phyloP scores from a whole-genome alignment of 2,113 vertebrate species.

The Catharus bicknelli region DNA sequence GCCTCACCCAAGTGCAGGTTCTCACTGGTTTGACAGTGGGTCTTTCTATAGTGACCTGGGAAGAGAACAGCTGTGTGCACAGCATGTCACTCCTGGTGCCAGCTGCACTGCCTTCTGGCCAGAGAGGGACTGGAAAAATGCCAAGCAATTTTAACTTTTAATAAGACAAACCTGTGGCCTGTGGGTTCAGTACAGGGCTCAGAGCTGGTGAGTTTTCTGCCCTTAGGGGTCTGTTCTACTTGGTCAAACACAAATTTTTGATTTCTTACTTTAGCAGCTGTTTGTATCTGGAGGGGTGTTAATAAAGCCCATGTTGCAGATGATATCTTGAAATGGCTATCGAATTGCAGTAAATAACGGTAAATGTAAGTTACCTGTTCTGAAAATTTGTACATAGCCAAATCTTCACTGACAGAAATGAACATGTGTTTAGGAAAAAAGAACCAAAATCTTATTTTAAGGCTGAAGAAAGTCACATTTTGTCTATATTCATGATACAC shows the following conservation, averaged over 20 bases:
- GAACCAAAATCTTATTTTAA: neutral
- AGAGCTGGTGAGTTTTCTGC: neutral
- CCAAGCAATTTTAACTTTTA: constrained; percentile 31
- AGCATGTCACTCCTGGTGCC: neutral
- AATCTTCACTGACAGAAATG: neutral
- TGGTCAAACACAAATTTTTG: neutral
- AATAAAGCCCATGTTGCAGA: neutral
- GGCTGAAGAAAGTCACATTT: neutral
- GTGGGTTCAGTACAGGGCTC: neutral
- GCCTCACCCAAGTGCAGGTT: neutral
- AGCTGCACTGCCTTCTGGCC: neutral
- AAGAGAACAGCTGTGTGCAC: neutral
- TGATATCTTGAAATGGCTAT: neutral
- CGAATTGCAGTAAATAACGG: neutral
- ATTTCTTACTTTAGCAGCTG: neutral
- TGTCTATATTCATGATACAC: neutral
- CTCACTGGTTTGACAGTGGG: neutral
- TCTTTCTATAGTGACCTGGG: neutral
- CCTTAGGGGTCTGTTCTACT: neutral
- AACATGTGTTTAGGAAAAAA: neutral
- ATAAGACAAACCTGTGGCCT: neutral
- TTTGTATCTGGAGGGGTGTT: neutral
- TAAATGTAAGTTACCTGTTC: neutral
- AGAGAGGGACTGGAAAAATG: neutral
- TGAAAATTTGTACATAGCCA: neutral